A percentile compares a stretch with the other conserved stretches of the same genome.
Evolutionary conservation across 2,113 vertebrate species (phyloP).

Genomic region (Ardeotis arabs): DNA sequence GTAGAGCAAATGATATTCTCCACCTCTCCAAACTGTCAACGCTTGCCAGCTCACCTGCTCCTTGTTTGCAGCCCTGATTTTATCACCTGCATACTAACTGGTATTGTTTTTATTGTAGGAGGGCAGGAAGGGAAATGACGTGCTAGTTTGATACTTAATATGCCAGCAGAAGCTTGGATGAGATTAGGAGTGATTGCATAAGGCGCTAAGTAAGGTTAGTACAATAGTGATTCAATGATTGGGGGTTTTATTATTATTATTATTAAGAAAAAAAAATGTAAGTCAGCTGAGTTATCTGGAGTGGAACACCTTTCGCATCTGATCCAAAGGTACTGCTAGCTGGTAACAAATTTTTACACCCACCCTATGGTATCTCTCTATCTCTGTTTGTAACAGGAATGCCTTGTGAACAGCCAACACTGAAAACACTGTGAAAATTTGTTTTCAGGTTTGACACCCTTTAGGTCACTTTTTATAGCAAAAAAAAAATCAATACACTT

Average conservation of each 20-base stretch:
- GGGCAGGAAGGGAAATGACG: not conserved
- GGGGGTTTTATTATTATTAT: not conserved
- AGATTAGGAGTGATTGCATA: not conserved
- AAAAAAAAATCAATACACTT: slow-evolving; percentile 76
- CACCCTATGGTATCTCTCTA: slow-evolving; percentile 75
- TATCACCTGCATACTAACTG: not conserved
- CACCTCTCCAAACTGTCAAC: not conserved
- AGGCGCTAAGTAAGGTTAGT: not conserved
- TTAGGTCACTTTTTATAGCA: slow-evolving; percentile 77
- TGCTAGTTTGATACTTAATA: not conserved
- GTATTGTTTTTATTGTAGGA: not conserved
- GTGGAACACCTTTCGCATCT: not conserved
- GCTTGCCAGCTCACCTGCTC: not conserved
- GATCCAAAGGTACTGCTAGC: not conserved
- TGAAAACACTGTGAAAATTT: slow-evolving; percentile 84
- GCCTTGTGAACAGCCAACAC: slow-evolving; percentile 80
- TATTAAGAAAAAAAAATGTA: not conserved
- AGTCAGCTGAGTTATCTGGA: not conserved
- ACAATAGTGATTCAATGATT: not conserved
- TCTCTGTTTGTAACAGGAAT: slow-evolving; percentile 75
- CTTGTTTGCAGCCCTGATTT: not conserved
- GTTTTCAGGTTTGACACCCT: slow-evolving; percentile 81
- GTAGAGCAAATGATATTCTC: not conserved
- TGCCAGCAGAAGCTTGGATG: not conserved
- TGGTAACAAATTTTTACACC: slow-evolving; percentile 32